These are phyloP conservation scores for Bibio marci DNA, from an alignment of 2,888 invertebrate genomes.

Conservation along the genomic window DNA sequence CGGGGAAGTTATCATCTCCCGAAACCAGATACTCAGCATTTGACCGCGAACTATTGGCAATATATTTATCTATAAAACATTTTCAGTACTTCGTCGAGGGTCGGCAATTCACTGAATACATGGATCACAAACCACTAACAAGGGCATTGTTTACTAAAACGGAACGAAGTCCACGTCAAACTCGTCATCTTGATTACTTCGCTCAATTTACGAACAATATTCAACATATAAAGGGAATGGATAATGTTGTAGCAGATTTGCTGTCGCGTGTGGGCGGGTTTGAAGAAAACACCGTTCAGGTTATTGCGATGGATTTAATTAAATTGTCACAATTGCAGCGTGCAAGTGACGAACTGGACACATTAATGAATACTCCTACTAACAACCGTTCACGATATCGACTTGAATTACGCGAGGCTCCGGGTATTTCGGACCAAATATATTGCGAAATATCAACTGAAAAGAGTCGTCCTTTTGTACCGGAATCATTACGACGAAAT, in stretches of 20 bases:
- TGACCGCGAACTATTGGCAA: slow-evolving; percentile 14
- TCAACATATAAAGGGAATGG: not conserved
- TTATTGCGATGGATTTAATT: too few species aligned
- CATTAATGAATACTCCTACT: too few species aligned
- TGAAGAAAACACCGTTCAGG: too few species aligned
- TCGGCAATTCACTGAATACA: not conserved
- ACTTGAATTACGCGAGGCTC: too few species aligned
- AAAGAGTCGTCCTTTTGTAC: too few species aligned
- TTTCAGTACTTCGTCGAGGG: not conserved
- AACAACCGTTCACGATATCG: too few species aligned
- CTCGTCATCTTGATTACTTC: not conserved
- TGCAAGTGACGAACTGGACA: too few species aligned
- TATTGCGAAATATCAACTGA: not conserved
- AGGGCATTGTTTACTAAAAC: not conserved
- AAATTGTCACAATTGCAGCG: too few species aligned
- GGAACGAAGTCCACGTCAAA: not conserved
- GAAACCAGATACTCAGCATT: slow-evolving; percentile 15
- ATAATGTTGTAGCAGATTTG: not conserved
- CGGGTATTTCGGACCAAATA: not conserved
- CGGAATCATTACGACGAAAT: not conserved
- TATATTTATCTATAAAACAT: slow-evolving; percentile 10
- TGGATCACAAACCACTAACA: not conserved
- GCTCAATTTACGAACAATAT: not conserved
- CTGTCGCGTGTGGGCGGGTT: not conserved
- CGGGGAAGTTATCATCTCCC: slow-evolving; percentile 12